Evolutionary conservation across 2,113 vertebrate genomes (phyloP).

Genomic region (Coptodon bakossiorum): DNA sequence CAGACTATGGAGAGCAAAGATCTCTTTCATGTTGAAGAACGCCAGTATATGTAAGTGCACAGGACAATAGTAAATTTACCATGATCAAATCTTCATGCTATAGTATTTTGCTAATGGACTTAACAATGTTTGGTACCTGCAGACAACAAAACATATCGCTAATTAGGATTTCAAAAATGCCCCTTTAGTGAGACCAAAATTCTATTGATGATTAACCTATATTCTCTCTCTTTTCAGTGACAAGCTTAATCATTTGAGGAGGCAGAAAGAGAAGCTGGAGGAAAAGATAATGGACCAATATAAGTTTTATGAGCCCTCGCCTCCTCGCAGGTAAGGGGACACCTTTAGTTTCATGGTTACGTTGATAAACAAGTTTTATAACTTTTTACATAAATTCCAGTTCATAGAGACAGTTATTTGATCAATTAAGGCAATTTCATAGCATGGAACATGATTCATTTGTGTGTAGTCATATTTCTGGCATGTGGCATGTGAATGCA

Average conservation of each 20-base stretch:
- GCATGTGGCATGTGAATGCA: neutral
- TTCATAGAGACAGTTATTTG: neutral
- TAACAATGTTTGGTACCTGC: neutral
- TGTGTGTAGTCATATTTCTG: neutral
- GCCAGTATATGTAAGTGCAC: constrained; percentile 87
- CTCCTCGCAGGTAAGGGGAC: constrained; percentile 83
- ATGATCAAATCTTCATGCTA: neutral
- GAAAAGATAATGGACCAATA: constrained; percentile 99
- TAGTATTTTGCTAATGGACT: neutral
- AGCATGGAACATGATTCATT: neutral
- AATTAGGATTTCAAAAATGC: neutral
- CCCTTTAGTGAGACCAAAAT: neutral
- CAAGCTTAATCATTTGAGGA: constrained; percentile 92
- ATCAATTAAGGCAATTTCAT: neutral
- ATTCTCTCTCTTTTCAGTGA: constrained; percentile 71
- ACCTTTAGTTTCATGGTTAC: neutral
- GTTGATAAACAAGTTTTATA: neutral
- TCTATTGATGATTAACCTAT: neutral
- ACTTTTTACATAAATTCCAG: neutral
- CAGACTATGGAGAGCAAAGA: constrained; percentile 99
- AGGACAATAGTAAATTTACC: neutral
- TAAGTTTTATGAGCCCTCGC: constrained; percentile 95
- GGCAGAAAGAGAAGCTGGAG: constrained; percentile 97
- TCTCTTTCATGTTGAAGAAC: constrained; percentile 95
- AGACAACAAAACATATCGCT: neutral